Evolutionary conservation across 2,888 invertebrate genomes (phyloP).

Genomic region (Galerucella calmariensis): DNA sequence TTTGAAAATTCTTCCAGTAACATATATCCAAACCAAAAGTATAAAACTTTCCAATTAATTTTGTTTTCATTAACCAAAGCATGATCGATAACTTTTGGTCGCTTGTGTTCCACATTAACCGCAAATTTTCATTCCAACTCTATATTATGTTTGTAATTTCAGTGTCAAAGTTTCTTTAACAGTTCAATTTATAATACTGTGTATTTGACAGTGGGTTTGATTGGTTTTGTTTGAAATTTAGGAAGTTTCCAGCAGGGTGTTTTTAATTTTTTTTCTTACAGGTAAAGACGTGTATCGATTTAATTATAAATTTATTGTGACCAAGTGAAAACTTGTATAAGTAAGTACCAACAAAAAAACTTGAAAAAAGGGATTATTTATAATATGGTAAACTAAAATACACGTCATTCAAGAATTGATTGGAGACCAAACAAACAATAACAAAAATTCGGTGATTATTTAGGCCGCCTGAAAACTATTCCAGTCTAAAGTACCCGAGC

Average conservation of each 20-base stretch:
- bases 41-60: too few relatives aligned
- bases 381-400: slow-evolving; percentile 35
- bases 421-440: not conserved
- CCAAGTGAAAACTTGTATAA: slow-evolving; percentile 3
- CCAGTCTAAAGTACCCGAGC: too few relatives aligned
- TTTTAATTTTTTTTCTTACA: not conserved
- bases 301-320: slow-evolving; percentile 1
- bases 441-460: not conserved
- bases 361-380: slow-evolving; percentile 7
- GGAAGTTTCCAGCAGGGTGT: not conserved
- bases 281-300: not conserved
- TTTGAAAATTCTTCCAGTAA: too few relatives aligned
- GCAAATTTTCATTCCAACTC: too few relatives aligned
- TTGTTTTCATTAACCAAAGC: too few relatives aligned
- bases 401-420: slow-evolving; percentile 6
- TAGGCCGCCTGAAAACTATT: too few relatives aligned
- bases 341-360: not conserved
- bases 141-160: too few relatives aligned
- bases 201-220: not conserved
- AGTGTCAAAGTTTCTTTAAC: too few relatives aligned
- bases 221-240: not conserved
- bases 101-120: too few relatives aligned
- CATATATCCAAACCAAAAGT: too few relatives aligned
- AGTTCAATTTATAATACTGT: not conserved
- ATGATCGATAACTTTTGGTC: too few relatives aligned